Base-by-base conservation (phyloP, 1,140 invertebrate genomes). In the Saxidomus purpurata region DNA sequence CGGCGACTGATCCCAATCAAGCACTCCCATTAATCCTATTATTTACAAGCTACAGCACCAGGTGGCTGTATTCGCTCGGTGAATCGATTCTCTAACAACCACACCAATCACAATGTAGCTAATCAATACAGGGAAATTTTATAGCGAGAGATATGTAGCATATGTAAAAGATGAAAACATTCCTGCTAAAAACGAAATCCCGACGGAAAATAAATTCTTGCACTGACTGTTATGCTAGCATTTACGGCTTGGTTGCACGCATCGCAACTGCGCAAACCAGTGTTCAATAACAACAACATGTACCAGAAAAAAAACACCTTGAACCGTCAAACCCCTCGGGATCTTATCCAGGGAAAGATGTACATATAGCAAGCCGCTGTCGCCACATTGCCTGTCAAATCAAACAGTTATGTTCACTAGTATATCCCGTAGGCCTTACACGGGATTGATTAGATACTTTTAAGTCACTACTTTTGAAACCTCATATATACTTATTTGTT, bases 1-100 rank as follows among this genome's bases (percentile, higher is more conserved):
- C 81, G 38, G 25, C 61, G 11, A 74, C 67, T 55, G 63, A 85
- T 71, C 28, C 36, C 49, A 74, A 74, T 85, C 67, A 74, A 31
- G 67, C 83, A 43, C 47, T 71, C 67, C 19, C 47, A 63, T 38
- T 76, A 85, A 74, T 74, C 67, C 83, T 85, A 85, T 85, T 85
- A 85, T 85, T 76, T 55, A 49, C 47, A 47, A 76, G 67, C 47
- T 71, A 36, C 40, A 55, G 83, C 83, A 52, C 40, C 83, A 85
- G 83, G 83, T 85, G 83, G 83, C 83, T 74, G 36, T 31, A 71
- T 71, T 63, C 43, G 43, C 43, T 40, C 47, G 15, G 22, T 34
- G 47, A 85, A 82, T 85, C 83, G 83, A 85, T 85, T 84, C 83
- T 25, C 47, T 52, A 15, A 22, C 67, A 69, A 74, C 40, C 31